Conservation (phyloP, 2,888 invertebrate species). For the Drosophila merina region DNA sequence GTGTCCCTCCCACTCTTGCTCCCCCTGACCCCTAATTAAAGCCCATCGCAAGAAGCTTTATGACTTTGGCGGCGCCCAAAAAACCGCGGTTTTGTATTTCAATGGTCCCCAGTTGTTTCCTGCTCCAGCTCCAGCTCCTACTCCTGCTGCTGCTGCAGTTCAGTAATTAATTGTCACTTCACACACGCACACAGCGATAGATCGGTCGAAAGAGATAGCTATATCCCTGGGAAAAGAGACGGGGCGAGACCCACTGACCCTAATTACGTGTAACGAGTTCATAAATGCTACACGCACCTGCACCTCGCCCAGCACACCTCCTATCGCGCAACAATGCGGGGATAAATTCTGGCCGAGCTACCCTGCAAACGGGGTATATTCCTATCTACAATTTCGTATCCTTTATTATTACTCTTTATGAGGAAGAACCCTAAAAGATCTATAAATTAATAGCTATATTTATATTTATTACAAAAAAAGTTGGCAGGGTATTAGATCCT, state of each 20-base stretch:
- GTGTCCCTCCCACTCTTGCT: no score
- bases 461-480: no score
- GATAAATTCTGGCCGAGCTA: conserved; percentile 13
- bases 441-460: no score
- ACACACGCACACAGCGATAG: conserved; percentile 30
- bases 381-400: not conserved
- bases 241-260: conserved; percentile 58
- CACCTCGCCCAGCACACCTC: conserved; percentile 42
- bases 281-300: conserved; percentile 74
- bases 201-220: conserved; percentile 14
- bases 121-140: conserved; percentile 7
- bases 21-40: conserved; percentile 65
- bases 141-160: conserved; percentile 39
- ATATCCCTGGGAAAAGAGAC: conserved; percentile 11
- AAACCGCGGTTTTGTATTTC: conserved; percentile 70
- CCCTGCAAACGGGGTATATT: conserved; percentile 1
- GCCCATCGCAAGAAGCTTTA: conserved; percentile 66
- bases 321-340: conserved; percentile 9
- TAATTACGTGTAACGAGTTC: conserved; percentile 78
- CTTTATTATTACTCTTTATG: not conserved
- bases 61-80: conserved; percentile 60
- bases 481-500: not conserved
- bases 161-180: conserved; percentile 73
- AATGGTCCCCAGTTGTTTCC: conserved; percentile 46
- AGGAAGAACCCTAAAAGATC: no score